Conservation (phyloP, 2,888 invertebrate species). For the Coleophora deauratella region DNA sequence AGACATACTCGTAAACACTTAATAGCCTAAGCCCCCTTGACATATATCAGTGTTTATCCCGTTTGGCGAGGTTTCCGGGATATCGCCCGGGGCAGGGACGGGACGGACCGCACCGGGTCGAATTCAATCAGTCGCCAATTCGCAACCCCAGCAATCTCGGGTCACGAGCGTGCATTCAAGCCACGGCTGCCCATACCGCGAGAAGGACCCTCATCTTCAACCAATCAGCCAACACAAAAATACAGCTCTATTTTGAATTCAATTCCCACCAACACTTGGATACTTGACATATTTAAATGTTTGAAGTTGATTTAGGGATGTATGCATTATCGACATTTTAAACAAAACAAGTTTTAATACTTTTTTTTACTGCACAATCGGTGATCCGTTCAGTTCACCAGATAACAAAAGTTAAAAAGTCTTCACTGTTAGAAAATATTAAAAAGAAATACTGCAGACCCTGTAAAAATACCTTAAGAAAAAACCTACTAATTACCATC, state of each 20-base stretch:
- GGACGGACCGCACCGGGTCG: conserved; percentile 16
- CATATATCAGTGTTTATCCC: conserved; percentile 54
- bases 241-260: conserved; percentile 4
- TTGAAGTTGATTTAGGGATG: too few relatives aligned
- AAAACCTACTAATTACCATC: too few relatives aligned
- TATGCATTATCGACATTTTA: too few relatives aligned
- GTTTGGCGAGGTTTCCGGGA: conserved; percentile 55
- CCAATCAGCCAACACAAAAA: conserved; percentile 28
- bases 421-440: too few relatives aligned
- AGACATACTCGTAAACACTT: too few relatives aligned
- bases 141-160: conserved; percentile 64
- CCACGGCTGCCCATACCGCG: conserved; percentile 37
- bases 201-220: conserved; percentile 34
- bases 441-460: too few relatives aligned
- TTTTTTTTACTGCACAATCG: too few relatives aligned
- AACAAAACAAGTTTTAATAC: too few relatives aligned
- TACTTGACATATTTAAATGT: too few relatives aligned
- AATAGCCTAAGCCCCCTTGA: conserved; percentile 7
- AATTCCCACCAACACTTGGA: neutral
- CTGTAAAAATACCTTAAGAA: too few relatives aligned
- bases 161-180: conserved; percentile 54
- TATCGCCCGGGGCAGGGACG: conserved; percentile 28
- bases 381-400: too few relatives aligned
- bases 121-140: conserved; percentile 68
- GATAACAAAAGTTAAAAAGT: too few relatives aligned